Conservation (phyloP, 2,113 vertebrate genomes). For the zebrafish (Danio rerio) region DNA sequence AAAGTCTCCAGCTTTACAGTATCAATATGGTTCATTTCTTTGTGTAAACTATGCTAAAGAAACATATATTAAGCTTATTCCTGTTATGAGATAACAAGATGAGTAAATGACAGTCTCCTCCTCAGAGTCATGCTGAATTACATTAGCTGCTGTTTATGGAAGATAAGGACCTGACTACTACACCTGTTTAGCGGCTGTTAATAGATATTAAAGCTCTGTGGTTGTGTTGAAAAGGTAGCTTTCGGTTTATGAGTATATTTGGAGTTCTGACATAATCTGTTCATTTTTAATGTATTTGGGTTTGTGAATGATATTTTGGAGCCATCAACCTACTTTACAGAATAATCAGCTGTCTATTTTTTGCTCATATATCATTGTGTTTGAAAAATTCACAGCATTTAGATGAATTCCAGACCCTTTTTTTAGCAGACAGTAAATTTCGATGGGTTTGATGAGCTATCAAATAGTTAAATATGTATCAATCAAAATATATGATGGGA, state of each 20-base stretch:
- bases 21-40: not conserved
- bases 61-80: not conserved
- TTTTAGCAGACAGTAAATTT: not conserved
- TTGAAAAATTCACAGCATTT: not conserved
- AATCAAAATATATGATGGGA: not conserved
- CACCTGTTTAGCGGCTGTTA: not conserved
- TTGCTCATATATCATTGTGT: not conserved
- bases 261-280: not conserved
- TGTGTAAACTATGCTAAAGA: not conserved
- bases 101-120: not conserved
- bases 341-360: not conserved
- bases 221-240: not conserved
- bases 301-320: not conserved
- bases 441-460: not conserved
- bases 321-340: not conserved
- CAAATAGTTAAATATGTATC: not conserved
- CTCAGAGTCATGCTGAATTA: not conserved
- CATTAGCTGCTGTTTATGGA: constrained; percentile 7
- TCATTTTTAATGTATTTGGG: not conserved
- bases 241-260: not conserved
- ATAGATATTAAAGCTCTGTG: not conserved
- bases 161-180: not conserved
- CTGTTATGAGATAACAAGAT: constrained; percentile 4
- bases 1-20: not conserved
- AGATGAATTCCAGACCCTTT: not conserved